Evolutionary conservation across 2,888 invertebrate genomes (phyloP).

Genomic region (Aproaerema taeniolella): DNA sequence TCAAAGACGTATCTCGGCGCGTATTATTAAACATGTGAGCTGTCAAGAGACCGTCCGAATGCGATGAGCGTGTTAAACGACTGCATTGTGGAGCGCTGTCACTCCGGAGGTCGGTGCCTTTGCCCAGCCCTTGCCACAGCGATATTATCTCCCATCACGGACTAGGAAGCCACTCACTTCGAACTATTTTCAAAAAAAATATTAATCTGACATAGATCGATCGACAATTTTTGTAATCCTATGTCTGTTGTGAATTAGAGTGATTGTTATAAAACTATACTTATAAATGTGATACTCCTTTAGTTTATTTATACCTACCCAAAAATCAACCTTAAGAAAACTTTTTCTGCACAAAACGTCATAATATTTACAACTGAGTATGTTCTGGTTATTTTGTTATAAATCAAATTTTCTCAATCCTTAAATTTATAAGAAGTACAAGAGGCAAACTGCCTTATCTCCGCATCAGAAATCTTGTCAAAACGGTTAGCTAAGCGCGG

Average conservation of each 20-base stretch:
- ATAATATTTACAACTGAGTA: too few relatives aligned
- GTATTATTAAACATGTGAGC: constrained; percentile 44
- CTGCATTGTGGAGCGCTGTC: constrained; percentile 67
- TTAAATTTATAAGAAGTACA: neutral
- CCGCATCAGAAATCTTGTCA: constrained; percentile 67
- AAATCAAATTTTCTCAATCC: too few relatives aligned
- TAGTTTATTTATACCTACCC: too few relatives aligned
- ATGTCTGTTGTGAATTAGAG: too few relatives aligned
- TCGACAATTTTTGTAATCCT: constrained; percentile 31
- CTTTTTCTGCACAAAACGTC: too few relatives aligned
- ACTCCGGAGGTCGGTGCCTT: constrained; percentile 58
- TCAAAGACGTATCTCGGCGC: constrained; percentile 37
- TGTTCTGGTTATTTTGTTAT: too few relatives aligned
- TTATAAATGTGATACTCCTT: too few relatives aligned
- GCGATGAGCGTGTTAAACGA: constrained; percentile 73
- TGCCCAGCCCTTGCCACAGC: constrained; percentile 37
- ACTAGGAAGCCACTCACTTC: constrained; percentile 47
- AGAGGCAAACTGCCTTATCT: constrained; percentile 32
- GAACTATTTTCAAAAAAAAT: constrained; percentile 28
- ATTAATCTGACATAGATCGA: constrained; percentile 45
- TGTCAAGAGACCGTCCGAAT: constrained; percentile 63
- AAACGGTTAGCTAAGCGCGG: constrained; percentile 73
- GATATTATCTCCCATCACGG: constrained; percentile 54
- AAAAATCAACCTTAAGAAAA: too few relatives aligned
- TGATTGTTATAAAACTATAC: too few relatives aligned